Evolutionary conservation across 2,888 invertebrate genomes (phyloP).

Genomic region (Parthenolecanium corni): DNA sequence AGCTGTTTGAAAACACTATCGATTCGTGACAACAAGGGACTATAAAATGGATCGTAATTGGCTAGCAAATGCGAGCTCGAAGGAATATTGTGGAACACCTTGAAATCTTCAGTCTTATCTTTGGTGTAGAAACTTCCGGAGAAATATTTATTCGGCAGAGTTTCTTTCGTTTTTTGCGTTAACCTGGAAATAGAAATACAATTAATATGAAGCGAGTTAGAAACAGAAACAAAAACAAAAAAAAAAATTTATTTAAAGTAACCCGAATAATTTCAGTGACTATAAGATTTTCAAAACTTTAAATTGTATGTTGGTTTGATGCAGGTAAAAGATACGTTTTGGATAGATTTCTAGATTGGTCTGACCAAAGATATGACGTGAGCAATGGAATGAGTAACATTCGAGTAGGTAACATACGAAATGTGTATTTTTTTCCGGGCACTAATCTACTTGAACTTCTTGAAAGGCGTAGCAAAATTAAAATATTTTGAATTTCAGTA

Average conservation of each 20-base stretch:
- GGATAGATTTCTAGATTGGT: too few species aligned
- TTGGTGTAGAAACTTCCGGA: slow-evolving; percentile 45
- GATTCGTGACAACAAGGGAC: slow-evolving; percentile 62
- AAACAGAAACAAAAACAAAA: neutral
- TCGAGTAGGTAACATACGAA: too few species aligned
- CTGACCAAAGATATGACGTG: too few species aligned
- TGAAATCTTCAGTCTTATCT: slow-evolving; percentile 51
- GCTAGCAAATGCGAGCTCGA: slow-evolving; percentile 67
- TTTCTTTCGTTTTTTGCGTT: slow-evolving; percentile 21
- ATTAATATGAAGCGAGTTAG: neutral
- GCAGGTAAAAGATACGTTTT: too few species aligned
- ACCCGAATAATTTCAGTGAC: neutral
- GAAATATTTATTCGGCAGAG: slow-evolving; percentile 28
- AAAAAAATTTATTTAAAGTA: neutral
- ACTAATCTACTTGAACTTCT: too few species aligned
- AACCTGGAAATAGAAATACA: neutral
- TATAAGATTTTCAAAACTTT: too few species aligned
- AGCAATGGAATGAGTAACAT: too few species aligned
- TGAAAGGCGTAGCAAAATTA: too few species aligned
- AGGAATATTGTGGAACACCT: slow-evolving; percentile 77
- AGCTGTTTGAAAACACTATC: slow-evolving; percentile 60
- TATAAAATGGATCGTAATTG: slow-evolving; percentile 81
- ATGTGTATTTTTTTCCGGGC: too few species aligned
- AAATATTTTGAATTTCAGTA: too few species aligned
- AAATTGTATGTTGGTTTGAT: too few species aligned